Percentiles rank a stretch among this genome's conserved stretches.
Evolutionary conservation across 2,888 invertebrate species (phyloP).

Genomic region (Heliconius hortense): DNA sequence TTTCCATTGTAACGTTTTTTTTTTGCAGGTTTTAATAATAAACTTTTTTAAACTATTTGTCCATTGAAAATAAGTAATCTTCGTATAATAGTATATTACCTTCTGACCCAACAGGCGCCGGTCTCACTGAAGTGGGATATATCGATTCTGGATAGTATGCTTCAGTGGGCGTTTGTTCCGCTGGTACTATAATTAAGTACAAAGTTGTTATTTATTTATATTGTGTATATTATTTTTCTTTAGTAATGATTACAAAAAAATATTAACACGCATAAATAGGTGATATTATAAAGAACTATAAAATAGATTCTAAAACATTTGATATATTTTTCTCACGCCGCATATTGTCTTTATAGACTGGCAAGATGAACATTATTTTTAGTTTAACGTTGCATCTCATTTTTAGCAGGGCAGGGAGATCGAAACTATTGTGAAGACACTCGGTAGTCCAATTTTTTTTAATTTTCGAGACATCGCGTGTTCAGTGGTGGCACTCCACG

Average conservation of each 20-base stretch:
- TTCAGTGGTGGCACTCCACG: too few species aligned
- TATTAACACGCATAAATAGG: background rate
- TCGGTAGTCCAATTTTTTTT: too few species aligned
- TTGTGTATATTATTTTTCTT: background rate
- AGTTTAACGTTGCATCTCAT: too few species aligned
- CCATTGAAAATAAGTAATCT: background rate
- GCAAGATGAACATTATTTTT: too few species aligned
- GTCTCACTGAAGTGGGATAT: conserved; percentile 84
- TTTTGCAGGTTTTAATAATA: background rate
- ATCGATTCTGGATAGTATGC: conserved; percentile 72
- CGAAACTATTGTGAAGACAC: too few species aligned
- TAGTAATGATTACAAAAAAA: background rate
- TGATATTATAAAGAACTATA: background rate
- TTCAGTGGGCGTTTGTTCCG: conserved; percentile 61
- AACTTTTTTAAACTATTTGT: background rate
- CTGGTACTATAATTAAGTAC: conserved; percentile 52
- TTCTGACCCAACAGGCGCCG: conserved; percentile 88
- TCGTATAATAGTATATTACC: conserved; percentile 51
- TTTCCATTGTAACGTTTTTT: background rate
- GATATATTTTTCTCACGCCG: too few species aligned
- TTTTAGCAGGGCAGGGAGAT: too few species aligned
- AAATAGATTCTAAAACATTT: background rate
- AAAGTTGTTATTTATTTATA: conserved; percentile 1
- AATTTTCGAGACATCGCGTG: too few species aligned
- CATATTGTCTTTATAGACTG: too few species aligned